phyloP scores from a whole-genome alignment of 2,113 vertebrate species.

The Scytalopus superciliaris region DNA sequence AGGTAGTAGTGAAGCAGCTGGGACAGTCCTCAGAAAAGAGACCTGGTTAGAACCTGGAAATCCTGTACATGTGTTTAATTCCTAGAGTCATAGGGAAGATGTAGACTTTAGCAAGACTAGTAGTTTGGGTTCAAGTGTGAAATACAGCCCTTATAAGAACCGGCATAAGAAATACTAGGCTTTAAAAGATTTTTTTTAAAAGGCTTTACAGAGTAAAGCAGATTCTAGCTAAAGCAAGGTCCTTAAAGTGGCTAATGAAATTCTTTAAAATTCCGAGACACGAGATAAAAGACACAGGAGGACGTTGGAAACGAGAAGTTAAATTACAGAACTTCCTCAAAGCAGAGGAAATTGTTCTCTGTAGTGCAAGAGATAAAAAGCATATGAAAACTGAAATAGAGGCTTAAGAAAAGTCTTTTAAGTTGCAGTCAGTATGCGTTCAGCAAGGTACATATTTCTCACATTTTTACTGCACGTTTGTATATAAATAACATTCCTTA shows the following conservation, averaged over 20 bases:
- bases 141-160: neutral
- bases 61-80: neutral
- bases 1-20: neutral
- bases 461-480: neutral
- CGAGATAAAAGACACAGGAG: slow-evolving; percentile 27
- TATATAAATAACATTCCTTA: slow-evolving; percentile 3
- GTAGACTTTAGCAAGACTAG: neutral
- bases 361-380: slow-evolving; percentile 33
- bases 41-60: neutral
- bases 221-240: neutral
- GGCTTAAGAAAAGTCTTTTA: slow-evolving; percentile 25
- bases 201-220: neutral
- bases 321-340: slow-evolving; percentile 50
- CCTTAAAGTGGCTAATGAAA: slow-evolving; percentile 7
- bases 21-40: neutral
- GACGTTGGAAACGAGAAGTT: slow-evolving; percentile 15
- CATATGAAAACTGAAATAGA: neutral
- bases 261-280: slow-evolving; percentile 25
- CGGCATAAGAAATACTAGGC: neutral
- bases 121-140: neutral
- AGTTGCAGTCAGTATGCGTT: neutral
- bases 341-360: slow-evolving; percentile 44
- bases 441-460: neutral
- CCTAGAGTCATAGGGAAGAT: neutral
- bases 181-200: neutral